These are phyloP conservation scores for Gila orcuttii DNA, from an alignment of 2,113 vertebrate species.

Conservation along the genomic window DNA sequence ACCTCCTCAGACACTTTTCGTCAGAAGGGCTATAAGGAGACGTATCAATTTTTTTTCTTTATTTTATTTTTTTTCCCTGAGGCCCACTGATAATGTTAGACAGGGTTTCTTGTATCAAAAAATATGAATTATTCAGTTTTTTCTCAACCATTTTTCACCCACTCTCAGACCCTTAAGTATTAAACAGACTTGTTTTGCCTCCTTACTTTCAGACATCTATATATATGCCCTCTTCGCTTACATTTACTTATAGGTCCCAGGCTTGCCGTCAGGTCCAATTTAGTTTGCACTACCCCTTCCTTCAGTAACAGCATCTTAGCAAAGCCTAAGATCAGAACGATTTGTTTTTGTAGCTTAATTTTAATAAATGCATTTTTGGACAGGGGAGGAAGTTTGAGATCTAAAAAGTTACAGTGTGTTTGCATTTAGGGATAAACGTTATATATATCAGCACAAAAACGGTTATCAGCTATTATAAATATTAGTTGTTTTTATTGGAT, in stretches of 20 bases:
- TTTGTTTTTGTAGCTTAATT: not conserved
- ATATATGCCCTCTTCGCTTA: conserved; percentile 8
- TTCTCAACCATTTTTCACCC: not conserved
- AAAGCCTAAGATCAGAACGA: not conserved
- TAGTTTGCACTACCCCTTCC: not conserved
- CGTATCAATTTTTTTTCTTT: not conserved
- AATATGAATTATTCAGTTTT: conserved; percentile 9
- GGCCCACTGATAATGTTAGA: not conserved
- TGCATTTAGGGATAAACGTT: no score
- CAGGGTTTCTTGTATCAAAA: not conserved
- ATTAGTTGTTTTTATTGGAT: not conserved
- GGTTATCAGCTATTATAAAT: no score
- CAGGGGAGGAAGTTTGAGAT: no score
- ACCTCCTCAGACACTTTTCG: not conserved
- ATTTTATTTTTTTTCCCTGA: not conserved
- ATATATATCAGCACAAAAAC: no score
- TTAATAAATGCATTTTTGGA: not conserved
- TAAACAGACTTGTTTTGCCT: conserved; percentile 5
- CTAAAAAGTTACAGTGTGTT: no score
- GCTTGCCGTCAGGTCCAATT: not conserved
- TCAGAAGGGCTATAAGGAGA: not conserved
- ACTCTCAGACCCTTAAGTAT: conserved; percentile 8
- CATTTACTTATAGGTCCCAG: not conserved
- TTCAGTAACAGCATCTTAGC: not conserved
- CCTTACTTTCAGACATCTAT: conserved; percentile 10